A percentile compares a stretch with the other conserved stretches of the same genome.
phyloP scores from a whole-genome alignment of 2,797 vertebrate genomes.

The Pelodytes ibericus region DNA sequence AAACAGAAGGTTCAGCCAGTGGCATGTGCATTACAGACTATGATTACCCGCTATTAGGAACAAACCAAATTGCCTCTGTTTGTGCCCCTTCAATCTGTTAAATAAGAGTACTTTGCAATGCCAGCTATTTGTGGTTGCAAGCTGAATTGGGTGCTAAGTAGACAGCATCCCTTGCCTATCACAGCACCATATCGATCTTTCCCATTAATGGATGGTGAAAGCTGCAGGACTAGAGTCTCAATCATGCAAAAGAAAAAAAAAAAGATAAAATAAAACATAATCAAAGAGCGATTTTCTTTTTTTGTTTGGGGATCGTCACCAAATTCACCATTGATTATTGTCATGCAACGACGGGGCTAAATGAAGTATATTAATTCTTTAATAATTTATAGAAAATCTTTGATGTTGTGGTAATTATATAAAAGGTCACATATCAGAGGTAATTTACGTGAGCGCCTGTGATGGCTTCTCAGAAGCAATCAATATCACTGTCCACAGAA shows the following conservation, averaged over 20 bases:
- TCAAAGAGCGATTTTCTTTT: too few relatives aligned
- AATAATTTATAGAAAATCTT: constrained; percentile 98
- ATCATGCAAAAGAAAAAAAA: neutral
- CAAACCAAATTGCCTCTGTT: constrained; percentile 29
- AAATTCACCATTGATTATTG: constrained; percentile 75
- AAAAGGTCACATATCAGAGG: constrained; percentile 99
- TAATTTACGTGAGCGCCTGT: constrained; percentile 97
- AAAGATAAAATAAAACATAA: too few relatives aligned
- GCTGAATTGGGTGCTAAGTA: constrained; percentile 29
- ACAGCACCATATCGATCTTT: constrained; percentile 9
- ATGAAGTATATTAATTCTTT: constrained; percentile 86
- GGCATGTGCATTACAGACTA: neutral
- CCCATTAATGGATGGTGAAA: neutral
- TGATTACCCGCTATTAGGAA: constrained; percentile 32
- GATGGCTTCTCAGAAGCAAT: constrained; percentile 94
- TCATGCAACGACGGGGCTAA: constrained; percentile 71
- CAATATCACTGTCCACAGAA: constrained; percentile 90
- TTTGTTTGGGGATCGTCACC: constrained; percentile 55
- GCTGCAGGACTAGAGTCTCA: neutral
- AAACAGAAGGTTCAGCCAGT: neutral
- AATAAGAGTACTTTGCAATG: neutral
- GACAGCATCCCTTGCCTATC: neutral
- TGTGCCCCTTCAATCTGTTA: neutral
- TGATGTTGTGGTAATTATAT: constrained; percentile 98
- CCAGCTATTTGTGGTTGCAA: constrained; percentile 16